phyloP scores from a whole-genome alignment of 2,113 vertebrate genomes.

The Lophochroa leadbeateri region DNA sequence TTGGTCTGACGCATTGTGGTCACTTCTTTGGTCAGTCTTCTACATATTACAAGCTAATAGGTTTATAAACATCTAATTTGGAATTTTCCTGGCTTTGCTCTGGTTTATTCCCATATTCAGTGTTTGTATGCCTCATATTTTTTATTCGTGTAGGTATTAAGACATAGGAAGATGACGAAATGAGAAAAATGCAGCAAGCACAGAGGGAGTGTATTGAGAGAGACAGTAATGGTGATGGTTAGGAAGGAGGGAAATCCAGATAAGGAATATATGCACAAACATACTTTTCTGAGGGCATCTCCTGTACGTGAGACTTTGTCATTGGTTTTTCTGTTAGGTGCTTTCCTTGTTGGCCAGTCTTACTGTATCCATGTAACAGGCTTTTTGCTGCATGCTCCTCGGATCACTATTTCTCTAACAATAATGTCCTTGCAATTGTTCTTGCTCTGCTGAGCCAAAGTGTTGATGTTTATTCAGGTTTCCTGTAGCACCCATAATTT shows the following conservation, averaged over 20 bases:
- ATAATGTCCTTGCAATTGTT: not conserved
- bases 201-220: not conserved
- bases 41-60: not conserved
- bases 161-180: not conserved
- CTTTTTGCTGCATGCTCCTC: not conserved
- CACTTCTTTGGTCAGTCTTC: not conserved
- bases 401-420: not conserved
- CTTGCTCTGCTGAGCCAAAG: not conserved
- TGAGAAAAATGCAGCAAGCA: not conserved
- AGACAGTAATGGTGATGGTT: not conserved
- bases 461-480: slow-evolving; percentile 25
- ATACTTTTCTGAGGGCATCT: not conserved
- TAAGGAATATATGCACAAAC: not conserved
- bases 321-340: not conserved
- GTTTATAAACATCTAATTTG: not conserved
- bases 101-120: not conserved
- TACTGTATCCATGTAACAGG: fast-evolving
- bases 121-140: not conserved
- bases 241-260: not conserved
- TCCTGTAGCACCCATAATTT: slow-evolving; percentile 20
- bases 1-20: fast-evolving
- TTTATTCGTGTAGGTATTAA: not conserved
- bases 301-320: fast-evolving
- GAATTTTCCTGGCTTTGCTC: not conserved
- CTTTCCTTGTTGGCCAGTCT: not conserved